Evolutionary conservation across 1,140 invertebrate species (phyloP), one percentile per base, ranked within the genome.

Genomic region (Lasaia peninsularis): DNA sequence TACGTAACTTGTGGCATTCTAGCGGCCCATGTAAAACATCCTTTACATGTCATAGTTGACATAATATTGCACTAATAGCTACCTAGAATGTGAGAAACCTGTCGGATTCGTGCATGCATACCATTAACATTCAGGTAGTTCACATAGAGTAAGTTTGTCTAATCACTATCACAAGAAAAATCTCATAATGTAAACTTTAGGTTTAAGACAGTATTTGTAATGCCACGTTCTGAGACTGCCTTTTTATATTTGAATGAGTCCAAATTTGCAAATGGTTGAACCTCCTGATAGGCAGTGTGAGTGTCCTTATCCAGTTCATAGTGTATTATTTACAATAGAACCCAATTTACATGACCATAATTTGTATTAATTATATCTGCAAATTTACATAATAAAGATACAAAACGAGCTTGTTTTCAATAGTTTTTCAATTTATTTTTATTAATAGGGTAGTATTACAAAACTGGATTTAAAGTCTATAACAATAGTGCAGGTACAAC

Each of bases 351-450:
- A 85, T 80, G 80, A 88, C 76, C 83, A 84, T 86, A 71, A 83
- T 90, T 89, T 90, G 86, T 90, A 90, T 88, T 90, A 87, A 89
- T 88, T 89, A 89, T 90, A 87, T 87, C 85, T 87, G 86, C 89
- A 89, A 90, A 89, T 90, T 90, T 90, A 90, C 87, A 90, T 89
- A 90, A 89, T 89, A 89, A 90, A 90, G 85, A 73, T 80, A 86
- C 75, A 71, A 86, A 88, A 86, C 72, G 78, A 84, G 79, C 80
- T 85, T 84, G 79, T 84, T 86, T 82, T 62, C 72, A 71, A 74
- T 66, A 66, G 72, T 80, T 80, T 78, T 83, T 81, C 14, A 37
- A 61, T 55, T 63, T 61, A 52, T 18, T 63, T 28, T 28, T 28
- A 28, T 28, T 28, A 28, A 2, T 7, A 28, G 8, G 4, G 4